phyloP scores from a whole-genome alignment of 2,113 vertebrate species.

The Amphiprion ocellaris region DNA sequence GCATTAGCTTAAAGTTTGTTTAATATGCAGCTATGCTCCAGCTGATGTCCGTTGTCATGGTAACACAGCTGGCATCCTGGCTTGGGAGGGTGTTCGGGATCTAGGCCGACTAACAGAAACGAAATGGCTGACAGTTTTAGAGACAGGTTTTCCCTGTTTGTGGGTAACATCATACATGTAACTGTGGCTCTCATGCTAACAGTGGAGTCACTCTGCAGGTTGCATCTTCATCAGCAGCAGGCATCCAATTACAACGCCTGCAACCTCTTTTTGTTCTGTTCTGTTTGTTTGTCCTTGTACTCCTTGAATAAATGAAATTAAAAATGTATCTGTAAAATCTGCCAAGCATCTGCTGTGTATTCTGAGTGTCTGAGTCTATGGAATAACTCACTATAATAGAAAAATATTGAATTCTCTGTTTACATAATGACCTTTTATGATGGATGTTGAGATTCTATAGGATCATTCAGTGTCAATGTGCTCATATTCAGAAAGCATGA shows the following conservation, averaged over 20 bases:
- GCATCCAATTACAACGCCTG: background rate
- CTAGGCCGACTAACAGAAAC: background rate
- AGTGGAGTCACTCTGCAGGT: background rate
- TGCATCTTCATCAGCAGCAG: background rate
- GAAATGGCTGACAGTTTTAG: background rate
- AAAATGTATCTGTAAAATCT: background rate
- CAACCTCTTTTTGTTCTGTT: too few relatives aligned
- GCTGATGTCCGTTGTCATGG: background rate
- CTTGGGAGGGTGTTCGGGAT: background rate
- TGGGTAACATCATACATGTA: background rate
- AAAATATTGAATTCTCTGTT: too few relatives aligned
- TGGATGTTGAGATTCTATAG: too few relatives aligned
- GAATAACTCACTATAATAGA: too few relatives aligned
- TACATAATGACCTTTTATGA: too few relatives aligned
- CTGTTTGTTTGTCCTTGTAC: background rate
- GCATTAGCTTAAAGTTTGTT: background rate
- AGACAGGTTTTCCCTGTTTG: background rate
- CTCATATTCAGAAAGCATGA: background rate
- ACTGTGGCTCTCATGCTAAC: background rate
- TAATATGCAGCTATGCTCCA: background rate
- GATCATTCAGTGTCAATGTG: background rate
- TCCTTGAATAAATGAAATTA: background rate
- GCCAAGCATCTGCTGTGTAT: background rate
- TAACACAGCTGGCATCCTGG: background rate
- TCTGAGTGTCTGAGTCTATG: background rate